phyloP scores from a whole-genome alignment of 2,888 invertebrate species.

The Apotomis betuletana region DNA sequence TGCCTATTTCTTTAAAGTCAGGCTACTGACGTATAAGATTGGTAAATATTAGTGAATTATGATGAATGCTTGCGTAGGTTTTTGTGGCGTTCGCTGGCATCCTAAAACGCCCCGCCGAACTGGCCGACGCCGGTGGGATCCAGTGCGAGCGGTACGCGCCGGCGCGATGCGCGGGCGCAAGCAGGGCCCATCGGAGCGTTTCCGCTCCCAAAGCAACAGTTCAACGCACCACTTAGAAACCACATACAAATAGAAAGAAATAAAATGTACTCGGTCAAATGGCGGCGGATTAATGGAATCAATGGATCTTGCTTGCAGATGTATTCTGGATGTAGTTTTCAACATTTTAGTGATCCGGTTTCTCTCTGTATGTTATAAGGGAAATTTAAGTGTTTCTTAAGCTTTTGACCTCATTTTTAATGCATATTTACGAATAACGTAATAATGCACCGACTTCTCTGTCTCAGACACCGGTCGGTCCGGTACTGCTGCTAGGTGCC shows the following conservation, averaged over 20 bases:
- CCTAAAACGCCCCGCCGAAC: conserved; percentile 45
- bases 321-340: conserved; percentile 1
- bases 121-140: conserved; percentile 61
- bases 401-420: no score
- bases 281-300: conserved; percentile 9
- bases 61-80: conserved; percentile 31
- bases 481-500: no score
- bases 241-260: conserved; percentile 26
- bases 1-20: no score
- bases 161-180: conserved; percentile 51
- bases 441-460: no score
- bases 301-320: neutral
- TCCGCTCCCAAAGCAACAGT: conserved; percentile 64
- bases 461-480: no score
- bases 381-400: no score
- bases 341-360: neutral
- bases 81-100: conserved; percentile 4
- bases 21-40: conserved; percentile 5
- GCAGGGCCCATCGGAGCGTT: conserved; percentile 53
- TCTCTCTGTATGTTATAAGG: neutral
- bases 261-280: conserved; percentile 13
- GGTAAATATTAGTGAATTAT: conserved; percentile 27
- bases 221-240: conserved; percentile 60
- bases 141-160: conserved; percentile 60
- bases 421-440: no score